phyloP scores from a whole-genome alignment of 1,140 invertebrate genomes.

The Drosophila takahashii region DNA sequence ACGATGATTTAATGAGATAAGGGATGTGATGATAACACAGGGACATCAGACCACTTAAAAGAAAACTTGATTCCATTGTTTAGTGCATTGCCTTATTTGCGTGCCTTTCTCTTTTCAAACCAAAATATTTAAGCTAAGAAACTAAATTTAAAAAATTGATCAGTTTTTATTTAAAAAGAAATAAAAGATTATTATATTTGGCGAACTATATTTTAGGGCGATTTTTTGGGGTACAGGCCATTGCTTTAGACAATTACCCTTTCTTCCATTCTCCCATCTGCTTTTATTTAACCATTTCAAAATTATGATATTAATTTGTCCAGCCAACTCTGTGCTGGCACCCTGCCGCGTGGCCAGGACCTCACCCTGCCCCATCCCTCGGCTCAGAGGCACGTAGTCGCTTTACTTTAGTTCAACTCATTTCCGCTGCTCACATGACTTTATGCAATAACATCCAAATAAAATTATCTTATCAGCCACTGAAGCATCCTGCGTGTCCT shows the following conservation, averaged over 20 bases:
- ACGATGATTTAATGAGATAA: conserved; percentile 20
- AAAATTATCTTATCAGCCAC: conserved; percentile 80
- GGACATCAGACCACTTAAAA: conserved; percentile 37
- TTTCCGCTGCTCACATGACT: conserved; percentile 79
- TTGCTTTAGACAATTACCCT: neutral
- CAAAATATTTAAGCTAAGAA: no score
- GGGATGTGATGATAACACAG: conserved; percentile 1
- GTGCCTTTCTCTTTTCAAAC: no score
- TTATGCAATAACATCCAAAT: conserved; percentile 81
- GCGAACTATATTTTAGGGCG: no score
- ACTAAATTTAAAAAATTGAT: no score
- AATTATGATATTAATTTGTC: conserved; percentile 70
- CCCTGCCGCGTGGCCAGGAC: neutral
- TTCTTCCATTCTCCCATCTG: neutral
- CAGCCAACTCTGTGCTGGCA: neutral
- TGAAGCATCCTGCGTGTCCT: conserved; percentile 67
- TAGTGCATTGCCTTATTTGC: conserved; percentile 23
- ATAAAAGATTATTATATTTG: no score
- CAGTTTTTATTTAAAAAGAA: no score
- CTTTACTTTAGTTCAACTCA: conserved; percentile 79
- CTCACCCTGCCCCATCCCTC: neutral
- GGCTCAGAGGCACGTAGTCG: conserved; percentile 55
- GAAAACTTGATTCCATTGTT: conserved; percentile 41
- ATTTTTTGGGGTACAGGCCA: no score
- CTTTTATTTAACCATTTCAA: conserved; percentile 20